Conservation (phyloP, 2,113 vertebrate species). For the Brachyistius frenatus region DNA sequence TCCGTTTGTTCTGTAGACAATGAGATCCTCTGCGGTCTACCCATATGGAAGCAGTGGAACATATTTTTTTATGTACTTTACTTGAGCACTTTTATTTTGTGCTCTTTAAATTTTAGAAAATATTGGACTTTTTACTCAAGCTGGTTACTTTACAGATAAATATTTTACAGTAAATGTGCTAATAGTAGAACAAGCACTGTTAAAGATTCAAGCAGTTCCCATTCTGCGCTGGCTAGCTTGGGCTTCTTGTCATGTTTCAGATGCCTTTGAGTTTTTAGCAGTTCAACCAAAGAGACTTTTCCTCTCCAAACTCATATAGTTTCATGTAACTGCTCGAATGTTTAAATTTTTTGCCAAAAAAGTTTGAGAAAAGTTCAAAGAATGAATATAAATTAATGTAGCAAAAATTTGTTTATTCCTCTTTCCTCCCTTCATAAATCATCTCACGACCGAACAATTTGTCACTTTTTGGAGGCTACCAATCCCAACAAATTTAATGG, state of each 20-base stretch:
- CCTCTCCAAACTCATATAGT: no score
- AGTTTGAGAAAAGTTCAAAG: no score
- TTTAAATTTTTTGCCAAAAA: no score
- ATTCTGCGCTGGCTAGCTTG: background rate
- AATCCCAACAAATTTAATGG: no score
- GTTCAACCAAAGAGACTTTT: background rate
- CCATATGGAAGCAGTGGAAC: background rate
- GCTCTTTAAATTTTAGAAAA: background rate
- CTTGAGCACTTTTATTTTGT: background rate
- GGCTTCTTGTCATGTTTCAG: no score
- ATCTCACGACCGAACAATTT: background rate
- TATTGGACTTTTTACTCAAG: background rate
- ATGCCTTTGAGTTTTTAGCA: background rate
- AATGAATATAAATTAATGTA: no score
- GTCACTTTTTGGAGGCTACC: no score
- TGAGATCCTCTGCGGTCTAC: slow-evolving; percentile 6
- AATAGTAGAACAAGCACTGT: background rate
- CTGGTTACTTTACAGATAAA: no score
- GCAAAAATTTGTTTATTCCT: background rate
- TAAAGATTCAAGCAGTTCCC: background rate
- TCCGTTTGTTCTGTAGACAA: slow-evolving; percentile 7
- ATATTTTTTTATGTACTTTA: background rate
- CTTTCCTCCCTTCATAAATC: background rate
- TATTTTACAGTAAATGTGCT: background rate
- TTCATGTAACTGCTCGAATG: no score